Evolutionary conservation across 1,140 invertebrate genomes (phyloP).

Genomic region (Drosophila arawakana): DNA sequence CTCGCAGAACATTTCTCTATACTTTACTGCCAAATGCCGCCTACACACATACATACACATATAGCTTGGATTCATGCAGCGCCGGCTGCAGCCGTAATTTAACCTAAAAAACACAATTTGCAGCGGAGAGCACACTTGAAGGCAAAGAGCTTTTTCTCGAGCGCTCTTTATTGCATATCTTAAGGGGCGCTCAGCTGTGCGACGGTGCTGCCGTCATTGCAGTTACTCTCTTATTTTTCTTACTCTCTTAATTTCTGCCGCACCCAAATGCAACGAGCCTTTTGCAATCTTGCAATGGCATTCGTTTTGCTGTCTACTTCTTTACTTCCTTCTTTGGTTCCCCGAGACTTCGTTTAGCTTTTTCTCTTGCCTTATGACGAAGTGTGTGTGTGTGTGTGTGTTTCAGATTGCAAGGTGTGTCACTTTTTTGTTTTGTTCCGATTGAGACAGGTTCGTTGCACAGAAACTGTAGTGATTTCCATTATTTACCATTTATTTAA

Average conservation of each 20-base stretch:
- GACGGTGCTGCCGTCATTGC: constrained; percentile 24
- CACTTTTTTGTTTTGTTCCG: constrained; percentile 81
- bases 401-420: constrained; percentile 62
- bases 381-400: constrained; percentile 12
- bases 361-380: constrained; percentile 12
- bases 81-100: constrained; percentile 73
- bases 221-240: constrained; percentile 27
- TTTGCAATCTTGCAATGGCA: constrained; percentile 15
- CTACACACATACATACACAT: constrained; percentile 56
- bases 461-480: constrained; percentile 11
- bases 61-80: constrained; percentile 59
- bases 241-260: constrained; percentile 58
- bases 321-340: constrained; percentile 22
- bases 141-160: constrained; percentile 23
- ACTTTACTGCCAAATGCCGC: constrained; percentile 65
- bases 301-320: constrained; percentile 6
- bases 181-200: constrained; percentile 66
- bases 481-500: constrained; percentile 60
- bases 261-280: constrained; percentile 64
- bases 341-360: constrained; percentile 21
- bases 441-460: not conserved
- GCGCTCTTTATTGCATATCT: constrained; percentile 63
- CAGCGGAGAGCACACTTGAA: constrained; percentile 39
- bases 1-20: constrained; percentile 71
- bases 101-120: constrained; percentile 71